Percentiles rank a stretch among this genome's conserved stretches.
Conservation (phyloP, 2,113 vertebrate genomes). For the Elaphurus davidianus region DNA sequence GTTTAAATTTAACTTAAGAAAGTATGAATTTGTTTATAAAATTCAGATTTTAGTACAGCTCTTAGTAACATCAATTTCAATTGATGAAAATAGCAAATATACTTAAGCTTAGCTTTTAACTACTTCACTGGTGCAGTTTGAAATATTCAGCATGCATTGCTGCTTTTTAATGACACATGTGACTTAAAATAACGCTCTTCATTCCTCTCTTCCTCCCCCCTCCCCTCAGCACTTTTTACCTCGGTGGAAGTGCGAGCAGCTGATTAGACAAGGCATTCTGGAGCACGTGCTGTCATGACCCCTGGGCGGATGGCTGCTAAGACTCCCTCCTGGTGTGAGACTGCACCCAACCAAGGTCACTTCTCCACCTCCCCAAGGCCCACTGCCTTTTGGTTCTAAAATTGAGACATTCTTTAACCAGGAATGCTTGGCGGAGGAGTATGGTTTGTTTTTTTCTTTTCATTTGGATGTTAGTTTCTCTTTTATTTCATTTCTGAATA, state of each 20-base stretch:
- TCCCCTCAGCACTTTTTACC: conserved; percentile 89
- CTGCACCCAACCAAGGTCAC: not conserved
- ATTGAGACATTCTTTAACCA: not conserved
- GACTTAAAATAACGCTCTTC: not conserved
- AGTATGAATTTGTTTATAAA: conserved; percentile 30
- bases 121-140: not conserved
- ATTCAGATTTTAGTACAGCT: not conserved
- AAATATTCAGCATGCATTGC: not conserved
- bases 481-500: not conserved
- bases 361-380: not conserved
- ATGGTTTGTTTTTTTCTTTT: not conserved
- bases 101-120: not conserved
- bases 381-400: not conserved
- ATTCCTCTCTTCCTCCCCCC: not conserved
- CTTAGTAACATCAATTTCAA: not conserved
- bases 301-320: fast-evolving
- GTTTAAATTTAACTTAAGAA: not conserved
- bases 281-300: conserved; percentile 88
- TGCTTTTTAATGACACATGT: conserved; percentile 15
- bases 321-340: not conserved
- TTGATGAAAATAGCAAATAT: not conserved
- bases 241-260: conserved; percentile 89
- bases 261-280: conserved; percentile 90
- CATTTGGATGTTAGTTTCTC: not conserved
- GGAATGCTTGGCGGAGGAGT: not conserved